A percentile compares a stretch with the other conserved stretches of the same genome.
These are phyloP conservation scores for Craniophora ligustri DNA, from an alignment of 2,888 invertebrate genomes.

Conservation along the genomic window DNA sequence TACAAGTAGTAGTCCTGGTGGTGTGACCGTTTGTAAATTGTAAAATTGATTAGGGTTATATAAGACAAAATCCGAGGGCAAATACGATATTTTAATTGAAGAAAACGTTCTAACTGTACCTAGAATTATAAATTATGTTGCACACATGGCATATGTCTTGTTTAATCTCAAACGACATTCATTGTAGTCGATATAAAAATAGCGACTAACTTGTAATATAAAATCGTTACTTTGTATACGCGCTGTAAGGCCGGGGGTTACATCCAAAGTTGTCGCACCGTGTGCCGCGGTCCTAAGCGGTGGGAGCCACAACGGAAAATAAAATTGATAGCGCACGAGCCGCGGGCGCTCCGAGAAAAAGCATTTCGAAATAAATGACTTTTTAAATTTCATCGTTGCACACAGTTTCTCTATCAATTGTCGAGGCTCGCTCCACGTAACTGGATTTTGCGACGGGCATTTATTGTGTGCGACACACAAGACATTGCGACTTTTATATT, in stretches of 20 bases:
- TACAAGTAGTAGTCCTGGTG: no score
- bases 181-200: constrained; percentile 55
- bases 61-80: no score
- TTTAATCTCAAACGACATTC: constrained; percentile 46
- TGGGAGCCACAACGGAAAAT: constrained; percentile 85
- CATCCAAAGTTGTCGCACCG: constrained; percentile 54
- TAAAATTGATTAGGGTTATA: no score
- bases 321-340: constrained; percentile 86
- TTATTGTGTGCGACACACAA: constrained; percentile 85
- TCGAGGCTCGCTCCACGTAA: constrained; percentile 85
- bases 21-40: no score
- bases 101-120: not conserved
- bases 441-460: constrained; percentile 85
- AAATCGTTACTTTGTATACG: constrained; percentile 52
- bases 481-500: constrained; percentile 80
- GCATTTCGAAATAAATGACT: constrained; percentile 89
- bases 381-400: constrained; percentile 89
- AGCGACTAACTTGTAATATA: constrained; percentile 50
- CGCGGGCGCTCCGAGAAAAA: constrained; percentile 86
- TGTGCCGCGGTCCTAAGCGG: constrained; percentile 58
- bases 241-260: constrained; percentile 49
- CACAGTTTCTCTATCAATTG: constrained; percentile 89
- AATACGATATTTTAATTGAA: constrained; percentile 3
- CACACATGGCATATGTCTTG: constrained; percentile 27
- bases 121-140: constrained; percentile 2